Percentiles rank a stretch among this genome's conserved stretches.
Evolutionary conservation across 2,888 invertebrate genomes (phyloP).

Genomic region (Pseudeuparius sepicola): DNA sequence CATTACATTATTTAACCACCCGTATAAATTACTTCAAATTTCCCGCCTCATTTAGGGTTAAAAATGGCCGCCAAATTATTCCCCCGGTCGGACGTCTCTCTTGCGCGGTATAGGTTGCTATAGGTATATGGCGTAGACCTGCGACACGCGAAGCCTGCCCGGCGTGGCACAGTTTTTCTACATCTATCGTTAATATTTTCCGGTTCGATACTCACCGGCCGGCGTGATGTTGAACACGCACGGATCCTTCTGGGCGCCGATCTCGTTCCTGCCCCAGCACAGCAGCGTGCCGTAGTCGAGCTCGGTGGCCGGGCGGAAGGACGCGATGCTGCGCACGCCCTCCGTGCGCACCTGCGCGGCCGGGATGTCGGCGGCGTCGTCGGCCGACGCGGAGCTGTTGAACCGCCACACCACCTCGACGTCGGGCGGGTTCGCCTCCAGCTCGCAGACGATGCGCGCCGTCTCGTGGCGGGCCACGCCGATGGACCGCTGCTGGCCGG

Average conservation of each 20-base stretch:
- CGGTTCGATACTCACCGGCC: slow-evolving; percentile 50
- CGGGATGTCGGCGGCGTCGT: slow-evolving; percentile 59
- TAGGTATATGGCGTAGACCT: no score
- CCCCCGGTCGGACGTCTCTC: no score
- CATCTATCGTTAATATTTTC: no score
- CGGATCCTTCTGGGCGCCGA: slow-evolving; percentile 60
- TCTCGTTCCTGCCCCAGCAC: slow-evolving; percentile 65
- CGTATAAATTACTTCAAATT: no score
- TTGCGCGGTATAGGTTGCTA: no score
- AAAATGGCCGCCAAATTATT: no score
- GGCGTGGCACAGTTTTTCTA: no score
- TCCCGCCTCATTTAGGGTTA: no score
- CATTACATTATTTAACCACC: no score
- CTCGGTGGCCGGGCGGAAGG: slow-evolving; percentile 64
- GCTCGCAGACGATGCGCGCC: slow-evolving; percentile 58
- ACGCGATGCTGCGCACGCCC: slow-evolving; percentile 52
- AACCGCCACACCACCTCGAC: slow-evolving; percentile 65
- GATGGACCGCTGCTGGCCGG: slow-evolving; percentile 56
- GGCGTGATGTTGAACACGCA: slow-evolving; percentile 66
- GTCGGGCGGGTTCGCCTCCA: slow-evolving; percentile 64
- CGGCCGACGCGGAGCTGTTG: slow-evolving; percentile 61
- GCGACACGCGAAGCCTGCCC: no score
- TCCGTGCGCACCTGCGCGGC: slow-evolving; percentile 45
- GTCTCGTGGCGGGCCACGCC: slow-evolving; percentile 65
- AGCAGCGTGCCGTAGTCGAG: slow-evolving; percentile 63